Evolutionary conservation across 2,888 invertebrate species (phyloP).

Genomic region (Drosophila mettleri): DNA sequence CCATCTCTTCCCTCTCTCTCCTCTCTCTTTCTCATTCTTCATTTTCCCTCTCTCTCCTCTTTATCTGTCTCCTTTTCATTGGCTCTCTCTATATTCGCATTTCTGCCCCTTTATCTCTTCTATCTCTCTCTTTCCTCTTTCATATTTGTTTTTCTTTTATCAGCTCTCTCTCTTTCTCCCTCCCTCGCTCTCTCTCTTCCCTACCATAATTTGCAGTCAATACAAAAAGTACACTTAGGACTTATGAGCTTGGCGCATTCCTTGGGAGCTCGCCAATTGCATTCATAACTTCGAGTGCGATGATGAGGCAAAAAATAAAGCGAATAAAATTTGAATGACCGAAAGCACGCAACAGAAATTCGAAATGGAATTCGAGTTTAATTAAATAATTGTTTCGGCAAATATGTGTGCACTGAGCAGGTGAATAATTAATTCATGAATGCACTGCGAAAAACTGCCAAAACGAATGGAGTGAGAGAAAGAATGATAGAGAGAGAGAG

Average conservation of each 20-base stretch:
- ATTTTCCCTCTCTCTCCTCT: no score
- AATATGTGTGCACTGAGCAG: constrained; percentile 8
- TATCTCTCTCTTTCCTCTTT: background rate
- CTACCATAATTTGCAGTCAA: background rate
- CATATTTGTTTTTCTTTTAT: no score
- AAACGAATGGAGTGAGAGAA: background rate
- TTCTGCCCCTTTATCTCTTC: background rate
- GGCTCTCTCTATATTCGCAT: background rate
- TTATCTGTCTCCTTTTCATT: background rate
- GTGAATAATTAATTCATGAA: constrained; percentile 4
- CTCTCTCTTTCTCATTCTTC: no score
- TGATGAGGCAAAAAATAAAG: background rate
- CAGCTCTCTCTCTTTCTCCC: no score
- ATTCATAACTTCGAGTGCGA: constrained; percentile 3
- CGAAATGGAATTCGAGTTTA: constrained; percentile 17
- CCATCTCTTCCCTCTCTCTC: no score
- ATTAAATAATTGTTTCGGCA: constrained; percentile 21
- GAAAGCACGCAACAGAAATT: constrained; percentile 11
- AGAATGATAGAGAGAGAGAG: background rate
- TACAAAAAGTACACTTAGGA: background rate
- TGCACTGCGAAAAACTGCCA: background rate
- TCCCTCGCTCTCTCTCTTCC: background rate
- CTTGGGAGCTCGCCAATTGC: background rate
- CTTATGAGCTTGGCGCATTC: background rate
- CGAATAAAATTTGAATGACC: constrained; percentile 1